Percentiles rank a stretch among this genome's conserved stretches.
Conservation (phyloP, 2,113 vertebrate genomes). For the Leptosomus discolor region DNA sequence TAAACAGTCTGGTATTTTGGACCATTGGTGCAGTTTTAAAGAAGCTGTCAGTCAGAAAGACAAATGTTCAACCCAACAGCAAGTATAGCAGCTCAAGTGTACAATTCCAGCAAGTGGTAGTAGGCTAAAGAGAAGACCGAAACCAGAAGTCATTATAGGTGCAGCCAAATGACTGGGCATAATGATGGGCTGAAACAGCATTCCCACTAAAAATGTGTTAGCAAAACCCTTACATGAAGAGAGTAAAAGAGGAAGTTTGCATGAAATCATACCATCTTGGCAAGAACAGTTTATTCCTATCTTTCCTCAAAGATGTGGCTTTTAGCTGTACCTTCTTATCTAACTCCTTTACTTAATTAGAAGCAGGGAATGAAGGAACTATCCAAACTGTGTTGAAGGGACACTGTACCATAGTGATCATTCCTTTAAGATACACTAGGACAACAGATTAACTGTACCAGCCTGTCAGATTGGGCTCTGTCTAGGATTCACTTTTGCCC, state of each 20-base stretch:
- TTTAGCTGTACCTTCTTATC: not conserved
- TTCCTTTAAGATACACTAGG: not conserved
- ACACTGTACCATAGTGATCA: not conserved
- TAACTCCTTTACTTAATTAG: not conserved
- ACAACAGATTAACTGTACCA: not conserved
- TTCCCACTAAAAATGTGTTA: not conserved
- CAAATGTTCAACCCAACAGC: not conserved
- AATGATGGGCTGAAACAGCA: not conserved
- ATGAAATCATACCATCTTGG: not conserved
- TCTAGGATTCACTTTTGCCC: not conserved
- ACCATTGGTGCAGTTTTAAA: not conserved
- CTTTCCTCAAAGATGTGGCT: not conserved
- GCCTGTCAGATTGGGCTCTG: not conserved
- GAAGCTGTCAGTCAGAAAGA: not conserved
- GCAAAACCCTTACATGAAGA: not conserved
- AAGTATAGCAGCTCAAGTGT: not conserved
- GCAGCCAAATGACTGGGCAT: not conserved
- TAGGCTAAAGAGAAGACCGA: not conserved
- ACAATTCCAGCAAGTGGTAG: not conserved
- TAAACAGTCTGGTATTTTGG: not conserved
- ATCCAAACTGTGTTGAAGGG: not conserved
- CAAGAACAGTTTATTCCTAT: not conserved
- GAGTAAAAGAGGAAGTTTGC: not conserved
- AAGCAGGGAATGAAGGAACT: not conserved
- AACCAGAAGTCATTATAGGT: not conserved